Percentiles rank a stretch among this genome's conserved stretches.
Evolutionary conservation across 1,140 invertebrate species (phyloP).

Genomic region (Vanessa atalanta): DNA sequence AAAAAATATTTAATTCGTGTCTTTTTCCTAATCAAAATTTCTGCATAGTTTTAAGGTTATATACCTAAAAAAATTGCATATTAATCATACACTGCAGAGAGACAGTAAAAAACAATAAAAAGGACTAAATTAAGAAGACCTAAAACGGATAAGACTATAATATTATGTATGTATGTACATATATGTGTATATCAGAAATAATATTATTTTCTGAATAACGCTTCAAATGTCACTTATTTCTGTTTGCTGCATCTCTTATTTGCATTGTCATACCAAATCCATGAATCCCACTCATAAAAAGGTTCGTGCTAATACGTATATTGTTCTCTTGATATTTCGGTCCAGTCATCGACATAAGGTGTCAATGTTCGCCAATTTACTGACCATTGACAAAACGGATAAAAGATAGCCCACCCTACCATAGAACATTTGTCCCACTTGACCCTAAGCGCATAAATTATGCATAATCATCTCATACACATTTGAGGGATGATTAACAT

Average conservation of each 20-base stretch:
- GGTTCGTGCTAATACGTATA: constrained; percentile 47
- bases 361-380: constrained; percentile 73
- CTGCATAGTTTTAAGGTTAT: too few species aligned
- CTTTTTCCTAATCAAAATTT: too few species aligned
- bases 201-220: too few species aligned
- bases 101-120: too few species aligned
- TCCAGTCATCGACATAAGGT: constrained; percentile 70
- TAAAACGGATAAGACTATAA: too few species aligned
- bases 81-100: too few species aligned
- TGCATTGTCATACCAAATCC: constrained; percentile 22
- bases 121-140: too few species aligned
- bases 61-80: too few species aligned
- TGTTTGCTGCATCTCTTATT: background rate
- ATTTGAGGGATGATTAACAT: constrained; percentile 31
- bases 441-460: constrained; percentile 76
- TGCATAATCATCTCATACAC: constrained; percentile 65
- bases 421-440: constrained; percentile 58
- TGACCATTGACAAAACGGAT: constrained; percentile 66
- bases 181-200: too few species aligned
- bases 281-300: constrained; percentile 37
- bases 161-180: too few species aligned
- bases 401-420: constrained; percentile 49
- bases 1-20: too few species aligned
- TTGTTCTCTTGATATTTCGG: constrained; percentile 52
- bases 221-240: too few species aligned